Evolutionary conservation across 1,140 invertebrate species (phyloP), one percentile per base, ranked within the genome.

Genomic region (Drosophila ironensis): DNA sequence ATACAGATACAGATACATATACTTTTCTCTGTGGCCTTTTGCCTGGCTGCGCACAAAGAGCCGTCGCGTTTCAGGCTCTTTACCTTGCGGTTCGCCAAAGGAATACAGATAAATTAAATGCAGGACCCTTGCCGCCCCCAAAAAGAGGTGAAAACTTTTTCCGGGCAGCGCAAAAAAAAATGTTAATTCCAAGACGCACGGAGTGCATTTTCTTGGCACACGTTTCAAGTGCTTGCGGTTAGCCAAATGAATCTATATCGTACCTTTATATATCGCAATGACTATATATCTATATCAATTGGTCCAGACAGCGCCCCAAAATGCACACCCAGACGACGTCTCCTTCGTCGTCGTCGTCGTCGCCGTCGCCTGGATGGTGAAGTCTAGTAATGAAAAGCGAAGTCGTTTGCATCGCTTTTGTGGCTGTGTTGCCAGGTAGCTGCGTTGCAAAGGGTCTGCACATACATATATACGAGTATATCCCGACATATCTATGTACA

Each of bases 361-460:
- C 40, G 37, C 40, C 33, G 69, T 41, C 48, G 35, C 37, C 42
- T 27, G 52, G 51, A 64, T 53, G 37, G 52, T 60, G 68, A 46
- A 45, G 33, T 46, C 19, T 47, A 68, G 68, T 69, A 78, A 78
- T 78, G 75, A 78, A 77, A 67, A 50, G 48, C 60, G 60, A 67
- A 81, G 66, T 72, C 66, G 76, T 52, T 81, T 78, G 75, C 75
- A 80, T 78, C 73, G 60, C 75, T 80, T 78, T 63, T 80, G 75
- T 70, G 69, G 59, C 54, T 52, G 47, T 19, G 63, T 67, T 51
- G 24, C 52, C 51, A 56, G 72, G 63, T 53, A 44, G 44, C 54
- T 61, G 72, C 16, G 1, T 3, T 12, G 9, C 25, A 16, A 7
- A 11, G 11, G 44, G 44, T 8, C 33, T 25, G 7, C n/a, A 37